Evolutionary conservation across 2,888 invertebrate species (phyloP).

Genomic region (Nephrotoma appendiculata): DNA sequence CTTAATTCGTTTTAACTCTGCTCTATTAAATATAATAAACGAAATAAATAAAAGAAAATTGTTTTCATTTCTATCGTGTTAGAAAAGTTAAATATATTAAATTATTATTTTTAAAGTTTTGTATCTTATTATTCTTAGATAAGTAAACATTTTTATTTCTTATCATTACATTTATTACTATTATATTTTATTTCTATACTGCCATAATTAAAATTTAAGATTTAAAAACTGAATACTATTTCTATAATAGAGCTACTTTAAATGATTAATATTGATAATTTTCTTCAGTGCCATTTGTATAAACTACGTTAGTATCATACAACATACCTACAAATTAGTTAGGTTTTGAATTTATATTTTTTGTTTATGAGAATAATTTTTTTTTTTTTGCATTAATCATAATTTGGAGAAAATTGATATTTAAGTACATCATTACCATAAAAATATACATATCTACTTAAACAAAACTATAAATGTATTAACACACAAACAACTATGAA

Average conservation of each 20-base stretch:
- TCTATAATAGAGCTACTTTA: not conserved
- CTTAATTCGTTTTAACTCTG: not conserved
- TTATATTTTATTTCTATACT: not conserved
- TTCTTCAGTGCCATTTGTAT: not conserved
- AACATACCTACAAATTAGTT: not conserved
- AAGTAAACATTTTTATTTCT: not conserved
- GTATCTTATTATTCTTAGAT: not conserved
- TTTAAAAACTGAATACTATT: not conserved
- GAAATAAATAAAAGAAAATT: not conserved
- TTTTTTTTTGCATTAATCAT: not conserved
- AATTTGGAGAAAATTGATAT: not conserved
- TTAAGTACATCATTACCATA: not conserved
- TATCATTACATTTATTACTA: not conserved
- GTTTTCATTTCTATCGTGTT: not conserved
- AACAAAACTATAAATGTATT: not conserved
- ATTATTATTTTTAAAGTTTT: not conserved
- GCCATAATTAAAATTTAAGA: conserved; percentile 1
- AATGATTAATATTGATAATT: not conserved
- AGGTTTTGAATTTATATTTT: not conserved
- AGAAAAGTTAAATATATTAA: not conserved
- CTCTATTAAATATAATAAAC: not conserved
- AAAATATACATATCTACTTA: not conserved
- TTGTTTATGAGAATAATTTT: not conserved
- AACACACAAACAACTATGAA: not conserved
- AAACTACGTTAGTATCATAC: not conserved